Base-by-base conservation (phyloP, 2,888 invertebrate species). In the Cheilosia variabilis region DNA sequence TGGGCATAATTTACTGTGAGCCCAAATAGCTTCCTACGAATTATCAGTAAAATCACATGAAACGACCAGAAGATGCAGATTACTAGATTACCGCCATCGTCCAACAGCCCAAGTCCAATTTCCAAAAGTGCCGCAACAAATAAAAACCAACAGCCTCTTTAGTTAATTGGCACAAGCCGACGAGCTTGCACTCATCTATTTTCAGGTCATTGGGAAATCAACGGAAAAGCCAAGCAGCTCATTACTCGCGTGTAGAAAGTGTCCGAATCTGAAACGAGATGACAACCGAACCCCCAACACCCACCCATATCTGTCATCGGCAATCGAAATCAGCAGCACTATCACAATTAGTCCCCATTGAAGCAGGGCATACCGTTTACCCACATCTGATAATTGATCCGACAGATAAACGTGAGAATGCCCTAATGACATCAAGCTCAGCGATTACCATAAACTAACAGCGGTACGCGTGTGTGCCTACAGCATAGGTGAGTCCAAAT, bases 41-140 rank as follows among this genome's bases (percentile, higher is more conserved):
- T 43, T 55, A 55, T 68, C 68, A 45, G 31, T 68, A 9, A 57
- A 45, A 43, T 27, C 55, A 9, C 53, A n/a, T 19, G 9, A 57
- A 57, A 69, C 41, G 69, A 69, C 34, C n/a, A 69, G 34, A 69
- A 69, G 57, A 57, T 69, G 63, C 63, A 57, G 53, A 73, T 73
- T 47, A 45, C 47, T 55, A 57, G 53, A 73, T 73, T 47, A 45
- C 47, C 63, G 7, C 2, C 7, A 5, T 63, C 45, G 37, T 24
- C 31, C 31, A 19, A 53, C 62, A 53, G 17, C 41, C 41, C 73
- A 75, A 47, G 31, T 31, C 75, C 60, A 84, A 80, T 84, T 76
- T 75, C 75, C 69, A 75, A 84, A 37, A 84, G 84, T 84, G 84
- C 50, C 80, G 65, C 75, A 60, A 24, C 63, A 65, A 80, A 84